Percentiles rank a stretch among this genome's conserved stretches.
Conservation (phyloP, 1,140 invertebrate genomes). For the Drosophila trapezifrons region DNA sequence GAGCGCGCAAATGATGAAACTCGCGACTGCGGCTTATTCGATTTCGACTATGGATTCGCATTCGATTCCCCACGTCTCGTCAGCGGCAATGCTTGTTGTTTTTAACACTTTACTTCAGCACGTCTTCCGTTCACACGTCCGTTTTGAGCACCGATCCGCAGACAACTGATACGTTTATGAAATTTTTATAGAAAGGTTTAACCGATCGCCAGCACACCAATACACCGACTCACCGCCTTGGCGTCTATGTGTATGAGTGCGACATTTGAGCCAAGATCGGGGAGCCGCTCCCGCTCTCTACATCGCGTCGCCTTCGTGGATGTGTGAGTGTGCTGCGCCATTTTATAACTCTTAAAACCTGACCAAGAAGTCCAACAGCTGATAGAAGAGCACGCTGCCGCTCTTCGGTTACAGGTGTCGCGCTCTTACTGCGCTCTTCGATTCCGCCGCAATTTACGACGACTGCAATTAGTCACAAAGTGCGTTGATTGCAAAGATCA, state of each 20-base stretch:
- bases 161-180: slow-evolving; percentile 83
- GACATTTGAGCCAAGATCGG: slow-evolving; percentile 64
- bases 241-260: slow-evolving; percentile 41
- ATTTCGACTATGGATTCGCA: slow-evolving; percentile 17
- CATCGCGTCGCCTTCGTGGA: background rate
- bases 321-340: background rate
- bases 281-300: slow-evolving; percentile 36
- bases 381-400: slow-evolving; percentile 26
- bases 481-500: slow-evolving; percentile 77
- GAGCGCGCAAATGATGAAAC: slow-evolving; percentile 16
- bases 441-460: slow-evolving; percentile 23
- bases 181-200: slow-evolving; percentile 82
- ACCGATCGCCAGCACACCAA: slow-evolving; percentile 49
- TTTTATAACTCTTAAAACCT: slow-evolving; percentile 23
- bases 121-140: slow-evolving; percentile 74
- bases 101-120: slow-evolving; percentile 15
- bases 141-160: slow-evolving; percentile 81
- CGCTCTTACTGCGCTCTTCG: slow-evolving; percentile 54
- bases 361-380: slow-evolving; percentile 51
- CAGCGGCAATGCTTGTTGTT: slow-evolving; percentile 4
- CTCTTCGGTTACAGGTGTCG: slow-evolving; percentile 1
- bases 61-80: slow-evolving; percentile 44
- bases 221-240: slow-evolving; percentile 9
- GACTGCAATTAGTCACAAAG: slow-evolving; percentile 73
- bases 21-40: slow-evolving; percentile 8